Base-by-base conservation (phyloP, 2,113 vertebrate species). In the Salvelinus sp. region DNA sequence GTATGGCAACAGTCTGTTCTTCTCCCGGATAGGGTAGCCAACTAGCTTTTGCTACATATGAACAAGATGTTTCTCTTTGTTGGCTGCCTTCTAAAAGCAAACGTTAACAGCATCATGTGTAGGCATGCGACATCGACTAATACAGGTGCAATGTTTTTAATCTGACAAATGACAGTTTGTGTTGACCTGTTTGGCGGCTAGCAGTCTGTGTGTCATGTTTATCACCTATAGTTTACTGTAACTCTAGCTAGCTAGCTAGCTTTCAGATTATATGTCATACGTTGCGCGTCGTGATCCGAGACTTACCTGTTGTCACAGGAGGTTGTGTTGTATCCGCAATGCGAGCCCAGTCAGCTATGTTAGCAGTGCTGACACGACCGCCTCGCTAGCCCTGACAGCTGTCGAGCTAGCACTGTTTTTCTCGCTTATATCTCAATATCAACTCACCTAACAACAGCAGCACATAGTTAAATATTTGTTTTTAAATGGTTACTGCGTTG, bases 361-460 rank as follows among this genome's bases (percentile, higher is more conserved):
- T 60, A 23, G 58, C n/a, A 62, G 20, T 62, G 58, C 18, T 62
- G n/a, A 23, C 58, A 62, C n/a, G 4, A 23, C n/a, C 20, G 23
- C 18, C 18, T 62, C n/a, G n/a, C 0, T 62, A 62, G 58, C 58
- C 58, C 58, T 23, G 58, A 62, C 13, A 57, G 58, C 58, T 62
- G 50, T 54, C 58, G 16, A 22, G n/a, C 50, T 18, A 54, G 0
- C 16, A 54, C 50, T 54, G 14, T 54, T 54, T 54, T 1, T 54
- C 13, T 54, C 38, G 16, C 27, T 27, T 2, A 38, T 16, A 6
- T 0, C 2, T 25, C 13, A 33, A 16, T 22, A 60, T 4, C 48
- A 18, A 58, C 72, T 44, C 22, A 83, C 82, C 82, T 72, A 72
- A 25, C 20, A 64, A 48, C 9, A 20, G 30, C 69, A 74, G 54